These are phyloP conservation scores for Pheosia gnoma DNA, from an alignment of 2,888 invertebrate species.

Conservation along the genomic window DNA sequence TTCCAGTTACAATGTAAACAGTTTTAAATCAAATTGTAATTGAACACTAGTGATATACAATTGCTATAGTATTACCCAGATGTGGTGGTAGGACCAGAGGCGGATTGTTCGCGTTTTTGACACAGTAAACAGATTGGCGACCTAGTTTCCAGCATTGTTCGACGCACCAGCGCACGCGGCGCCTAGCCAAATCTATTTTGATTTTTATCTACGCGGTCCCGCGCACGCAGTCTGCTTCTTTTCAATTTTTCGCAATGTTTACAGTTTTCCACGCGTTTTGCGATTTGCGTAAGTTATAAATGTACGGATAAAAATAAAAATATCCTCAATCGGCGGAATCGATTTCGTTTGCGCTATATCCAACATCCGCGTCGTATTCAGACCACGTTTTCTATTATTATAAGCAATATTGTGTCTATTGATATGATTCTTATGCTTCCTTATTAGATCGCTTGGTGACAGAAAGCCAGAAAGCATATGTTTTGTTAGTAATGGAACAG, in stretches of 20 bases:
- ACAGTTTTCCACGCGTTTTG: conserved; percentile 45
- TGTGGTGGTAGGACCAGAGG: conserved; percentile 30
- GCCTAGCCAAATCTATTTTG: conserved; percentile 80
- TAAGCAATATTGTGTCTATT: conserved; percentile 1
- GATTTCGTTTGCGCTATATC: conserved; percentile 13
- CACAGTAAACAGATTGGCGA: conserved; percentile 76
- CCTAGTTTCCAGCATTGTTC: conserved; percentile 79
- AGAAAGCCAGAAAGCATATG: conserved; percentile 17
- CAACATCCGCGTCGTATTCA: conserved; percentile 19
- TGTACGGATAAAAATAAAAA: conserved; percentile 24
- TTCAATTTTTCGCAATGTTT: conserved; percentile 74
- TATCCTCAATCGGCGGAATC: conserved; percentile 15
- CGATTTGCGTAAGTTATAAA: conserved; percentile 18
- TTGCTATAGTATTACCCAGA: conserved; percentile 23
- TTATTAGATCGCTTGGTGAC: conserved; percentile 14
- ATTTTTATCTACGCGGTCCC: conserved; percentile 71
- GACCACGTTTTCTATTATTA: conserved; percentile 18
- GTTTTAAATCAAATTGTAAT: conserved; percentile 21
- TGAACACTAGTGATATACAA: conserved; percentile 23
- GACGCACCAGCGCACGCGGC: conserved; percentile 64
- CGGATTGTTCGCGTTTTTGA: conserved; percentile 65
- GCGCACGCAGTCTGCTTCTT: conserved; percentile 61
- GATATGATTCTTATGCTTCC: neutral
- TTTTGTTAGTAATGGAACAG: conserved; percentile 26
- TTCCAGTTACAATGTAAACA: conserved; percentile 16